These are phyloP conservation scores for Lithodes maja DNA, from an alignment of 2,888 invertebrate genomes.

Conservation along the genomic window DNA sequence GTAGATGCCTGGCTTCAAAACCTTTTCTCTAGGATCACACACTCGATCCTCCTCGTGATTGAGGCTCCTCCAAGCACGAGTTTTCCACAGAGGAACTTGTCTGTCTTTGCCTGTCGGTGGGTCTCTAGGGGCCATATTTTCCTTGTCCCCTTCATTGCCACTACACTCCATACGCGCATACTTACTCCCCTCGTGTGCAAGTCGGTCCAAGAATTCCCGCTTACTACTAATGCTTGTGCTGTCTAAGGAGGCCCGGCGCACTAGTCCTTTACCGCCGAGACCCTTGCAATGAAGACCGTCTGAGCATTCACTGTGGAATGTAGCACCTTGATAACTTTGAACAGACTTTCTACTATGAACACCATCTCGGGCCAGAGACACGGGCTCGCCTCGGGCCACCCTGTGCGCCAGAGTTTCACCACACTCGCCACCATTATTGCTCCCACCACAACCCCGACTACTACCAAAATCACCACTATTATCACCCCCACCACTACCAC, in stretches of 20 bases:
- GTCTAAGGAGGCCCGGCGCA: constrained; percentile 66
- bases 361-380: constrained; percentile 30
- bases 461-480: constrained; percentile 33
- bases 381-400: constrained; percentile 27
- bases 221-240: constrained; percentile 60
- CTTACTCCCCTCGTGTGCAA: constrained; percentile 49
- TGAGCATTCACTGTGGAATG: constrained; percentile 52
- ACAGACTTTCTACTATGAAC: constrained; percentile 58
- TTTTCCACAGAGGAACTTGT: constrained; percentile 57
- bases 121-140: constrained; percentile 63
- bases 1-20: constrained; percentile 64
- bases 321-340: constrained; percentile 60
- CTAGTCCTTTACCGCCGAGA: constrained; percentile 49
- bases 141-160: constrained; percentile 60
- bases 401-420: constrained; percentile 18
- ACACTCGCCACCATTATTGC: constrained; percentile 33
- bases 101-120: constrained; percentile 41
- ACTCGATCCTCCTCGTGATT: constrained; percentile 61
- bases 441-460: constrained; percentile 37
- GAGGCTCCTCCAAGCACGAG: constrained; percentile 66
- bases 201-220: constrained; percentile 53
- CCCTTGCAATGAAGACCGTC: constrained; percentile 41
- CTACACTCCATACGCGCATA: constrained; percentile 47
- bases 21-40: constrained; percentile 52
- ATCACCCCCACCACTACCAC: constrained; percentile 32